Percentiles rank a stretch among this genome's conserved stretches.
Evolutionary conservation across 2,797 vertebrate genomes (phyloP).

Genomic region (Chelmon rostratus): DNA sequence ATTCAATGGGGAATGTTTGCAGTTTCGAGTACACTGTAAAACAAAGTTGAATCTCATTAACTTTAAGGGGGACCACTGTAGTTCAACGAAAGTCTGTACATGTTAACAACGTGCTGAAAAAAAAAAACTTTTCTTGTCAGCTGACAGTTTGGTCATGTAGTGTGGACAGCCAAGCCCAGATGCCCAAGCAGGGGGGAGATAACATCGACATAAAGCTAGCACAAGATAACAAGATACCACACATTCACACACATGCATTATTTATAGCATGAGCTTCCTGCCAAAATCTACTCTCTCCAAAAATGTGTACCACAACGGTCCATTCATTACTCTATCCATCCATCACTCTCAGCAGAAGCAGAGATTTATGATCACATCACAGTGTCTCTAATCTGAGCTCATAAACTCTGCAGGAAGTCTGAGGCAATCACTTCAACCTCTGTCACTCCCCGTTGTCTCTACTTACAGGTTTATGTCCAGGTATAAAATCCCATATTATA

Average conservation of each 20-base stretch:
- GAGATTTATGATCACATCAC: conserved; percentile 60
- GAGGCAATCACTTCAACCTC: conserved; percentile 55
- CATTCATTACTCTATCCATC: conserved; percentile 37
- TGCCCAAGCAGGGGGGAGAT: conserved; percentile 1
- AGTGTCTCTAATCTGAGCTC: conserved; percentile 61
- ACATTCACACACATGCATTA: conserved; percentile 32
- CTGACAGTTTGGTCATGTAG: conserved; percentile 37
- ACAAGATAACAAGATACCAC: conserved; percentile 40
- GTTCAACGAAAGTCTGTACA: conserved; percentile 13
- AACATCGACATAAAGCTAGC: conserved; percentile 16
- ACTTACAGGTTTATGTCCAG: conserved; percentile 57
- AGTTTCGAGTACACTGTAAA: neutral
- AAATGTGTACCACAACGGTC: neutral
- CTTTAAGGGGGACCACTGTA: neutral
- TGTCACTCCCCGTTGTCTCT: conserved; percentile 53
- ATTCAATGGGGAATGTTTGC: neutral
- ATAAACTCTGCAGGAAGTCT: conserved; percentile 56
- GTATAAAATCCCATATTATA: conserved; percentile 46
- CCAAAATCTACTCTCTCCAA: conserved; percentile 25
- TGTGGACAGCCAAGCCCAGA: neutral
- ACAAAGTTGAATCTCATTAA: neutral
- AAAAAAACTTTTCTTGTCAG: conserved; percentile 32
- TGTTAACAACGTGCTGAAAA: neutral
- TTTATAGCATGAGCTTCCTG: conserved; percentile 30
- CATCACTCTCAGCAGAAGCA: conserved; percentile 48